Evolutionary conservation across 2,888 invertebrate species (phyloP), one percentile per base, ranked within the genome.

Genomic region (Apotomis betuletana): DNA sequence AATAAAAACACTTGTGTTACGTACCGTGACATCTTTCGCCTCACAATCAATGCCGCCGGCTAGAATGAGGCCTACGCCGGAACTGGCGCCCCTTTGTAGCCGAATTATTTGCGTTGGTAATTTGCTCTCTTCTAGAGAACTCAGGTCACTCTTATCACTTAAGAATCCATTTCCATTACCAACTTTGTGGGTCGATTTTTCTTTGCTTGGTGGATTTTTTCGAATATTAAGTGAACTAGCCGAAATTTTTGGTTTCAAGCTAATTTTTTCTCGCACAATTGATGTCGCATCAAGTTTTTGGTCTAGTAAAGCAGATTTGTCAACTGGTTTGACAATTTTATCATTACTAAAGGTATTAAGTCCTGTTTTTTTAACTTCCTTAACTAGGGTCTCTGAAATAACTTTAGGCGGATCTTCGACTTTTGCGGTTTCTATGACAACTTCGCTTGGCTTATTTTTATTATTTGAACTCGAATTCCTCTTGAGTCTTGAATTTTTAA

Each of bases 41-140:
- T 98, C 98, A 85, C 97, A 98, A 86, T 98, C 98, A 15, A 96
- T 95, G 67, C 98, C 98, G 73, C 98, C 98, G 67, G 97, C 97
- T 78, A 98, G 91, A 59, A 97, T 97, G 74, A 98, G 96, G 58
- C 98, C 98, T 74, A 98, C 96, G 82, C 96, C 97, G 36, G 97
- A 84, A 62, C 90, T 92, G 75, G 85, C 85, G 54, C 91, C 93
- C 67, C 90, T 87, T 78, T 85, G 87, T 52, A 94, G 82, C 57
- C 87, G 84, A 74, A 92, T 86, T 27, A 79, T 83, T 76, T 87
- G 84, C 64, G 90, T 88, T 59, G 83, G 76, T 69, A 82, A 78
- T 76, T 86, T 87, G 6, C 67, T 74, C 75, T 85, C 83, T 73
- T 81, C 80, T 44, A 69, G 75, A 68, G 77, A 69, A 77, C 74